A percentile compares a stretch with the other conserved stretches of the same genome.
phyloP scores from a whole-genome alignment of 2,797 vertebrate genomes.

The Luscinia luscinia region DNA sequence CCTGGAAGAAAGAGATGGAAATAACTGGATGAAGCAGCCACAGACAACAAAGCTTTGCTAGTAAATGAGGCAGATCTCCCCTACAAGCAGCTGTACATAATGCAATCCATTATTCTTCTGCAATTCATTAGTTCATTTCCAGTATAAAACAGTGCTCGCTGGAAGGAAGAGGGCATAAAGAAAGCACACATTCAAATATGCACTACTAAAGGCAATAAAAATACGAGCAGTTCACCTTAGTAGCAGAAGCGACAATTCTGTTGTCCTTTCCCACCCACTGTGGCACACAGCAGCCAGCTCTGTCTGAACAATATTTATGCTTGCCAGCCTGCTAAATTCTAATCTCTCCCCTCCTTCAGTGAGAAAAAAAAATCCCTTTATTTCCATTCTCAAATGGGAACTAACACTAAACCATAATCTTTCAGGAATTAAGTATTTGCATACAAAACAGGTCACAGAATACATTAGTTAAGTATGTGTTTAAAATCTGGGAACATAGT shows the following conservation, averaged over 20 bases:
- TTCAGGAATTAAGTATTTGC: not conserved
- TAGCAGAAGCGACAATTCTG: not conserved
- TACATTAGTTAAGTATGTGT: not conserved
- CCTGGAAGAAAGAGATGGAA: not conserved
- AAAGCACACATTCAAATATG: not conserved
- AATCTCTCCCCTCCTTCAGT: not conserved
- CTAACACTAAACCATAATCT: not conserved
- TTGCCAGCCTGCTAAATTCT: not conserved
- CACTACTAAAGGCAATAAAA: not conserved
- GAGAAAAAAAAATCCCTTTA: not conserved
- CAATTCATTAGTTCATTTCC: not conserved
- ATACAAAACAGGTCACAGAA: not conserved
- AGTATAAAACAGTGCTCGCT: not conserved
- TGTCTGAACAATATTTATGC: not conserved
- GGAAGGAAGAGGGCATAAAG: not conserved
- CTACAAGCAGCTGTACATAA: not conserved
- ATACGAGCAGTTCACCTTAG: not conserved
- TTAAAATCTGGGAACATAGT: not conserved
- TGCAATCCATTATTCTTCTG: not conserved
- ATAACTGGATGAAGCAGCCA: not conserved
- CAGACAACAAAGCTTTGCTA: not conserved
- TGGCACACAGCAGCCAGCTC: not conserved
- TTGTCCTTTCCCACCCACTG: not conserved
- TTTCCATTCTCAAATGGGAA: not conserved
- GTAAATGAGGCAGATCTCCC: not conserved